phyloP scores from a whole-genome alignment of 1,140 invertebrate species.

The Drosophila serrata region DNA sequence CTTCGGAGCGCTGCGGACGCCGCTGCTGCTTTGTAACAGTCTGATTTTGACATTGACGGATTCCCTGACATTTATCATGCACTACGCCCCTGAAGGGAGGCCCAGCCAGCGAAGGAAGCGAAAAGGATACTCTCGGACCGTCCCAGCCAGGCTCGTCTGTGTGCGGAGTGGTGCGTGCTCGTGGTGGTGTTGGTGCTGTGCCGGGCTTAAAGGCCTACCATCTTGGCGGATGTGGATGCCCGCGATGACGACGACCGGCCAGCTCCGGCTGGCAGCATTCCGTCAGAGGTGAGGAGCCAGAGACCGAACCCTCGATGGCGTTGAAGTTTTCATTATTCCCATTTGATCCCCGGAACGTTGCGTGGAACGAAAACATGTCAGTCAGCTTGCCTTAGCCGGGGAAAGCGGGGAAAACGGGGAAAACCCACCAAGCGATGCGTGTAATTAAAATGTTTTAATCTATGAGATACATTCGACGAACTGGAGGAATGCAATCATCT shows the following conservation, averaged over 20 bases:
- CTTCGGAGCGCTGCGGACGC: slow-evolving; percentile 44
- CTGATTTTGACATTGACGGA: slow-evolving; percentile 83
- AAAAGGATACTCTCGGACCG: slow-evolving; percentile 60
- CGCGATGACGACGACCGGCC: slow-evolving; percentile 36
- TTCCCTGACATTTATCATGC: slow-evolving; percentile 74
- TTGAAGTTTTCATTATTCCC: slow-evolving; percentile 63
- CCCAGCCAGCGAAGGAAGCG: slow-evolving; percentile 46
- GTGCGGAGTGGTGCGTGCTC: slow-evolving; percentile 18
- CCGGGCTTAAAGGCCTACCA: slow-evolving; percentile 54
- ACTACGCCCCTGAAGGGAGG: slow-evolving; percentile 56
- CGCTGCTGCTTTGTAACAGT: slow-evolving; percentile 74
- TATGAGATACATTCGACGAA: slow-evolving; percentile 31
- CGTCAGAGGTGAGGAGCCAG: slow-evolving; percentile 39
- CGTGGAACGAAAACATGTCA: slow-evolving; percentile 53
- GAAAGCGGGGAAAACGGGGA: slow-evolving; percentile 8
- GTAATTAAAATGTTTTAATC: slow-evolving; percentile 65
- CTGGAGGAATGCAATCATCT: slow-evolving; percentile 36
- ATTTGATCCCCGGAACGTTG: slow-evolving; percentile 63
- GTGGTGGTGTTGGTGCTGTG: slow-evolving; percentile 22
- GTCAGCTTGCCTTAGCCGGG: slow-evolving; percentile 8
- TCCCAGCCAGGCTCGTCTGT: slow-evolving; percentile 21
- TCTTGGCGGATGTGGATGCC: slow-evolving; percentile 50
- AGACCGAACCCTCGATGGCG: slow-evolving; percentile 39
- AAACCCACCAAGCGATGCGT: slow-evolving; percentile 40
- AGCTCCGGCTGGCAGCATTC: slow-evolving; percentile 61